A percentile compares a stretch with the other conserved stretches of the same genome.
Evolutionary conservation across 2,113 vertebrate species (phyloP).

Genomic region (Laticauda colubrina): DNA sequence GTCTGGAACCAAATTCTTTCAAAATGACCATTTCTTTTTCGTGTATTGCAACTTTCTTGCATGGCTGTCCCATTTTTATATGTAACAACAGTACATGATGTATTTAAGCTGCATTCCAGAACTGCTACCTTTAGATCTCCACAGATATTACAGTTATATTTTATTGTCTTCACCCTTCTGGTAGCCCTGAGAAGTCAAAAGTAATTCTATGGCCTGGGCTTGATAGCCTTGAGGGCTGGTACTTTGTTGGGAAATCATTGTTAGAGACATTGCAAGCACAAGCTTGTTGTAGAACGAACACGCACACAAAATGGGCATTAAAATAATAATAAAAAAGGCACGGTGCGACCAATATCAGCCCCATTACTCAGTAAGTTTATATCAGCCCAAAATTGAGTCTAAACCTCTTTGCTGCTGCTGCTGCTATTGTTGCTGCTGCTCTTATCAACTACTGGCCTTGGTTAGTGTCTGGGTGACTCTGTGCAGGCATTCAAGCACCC

Average conservation of each 20-base stretch:
- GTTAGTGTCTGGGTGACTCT: neutral
- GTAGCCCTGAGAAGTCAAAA: neutral
- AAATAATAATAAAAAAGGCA: neutral
- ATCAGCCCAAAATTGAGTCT: neutral
- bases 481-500: neutral
- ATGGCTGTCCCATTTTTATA: neutral
- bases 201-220: neutral
- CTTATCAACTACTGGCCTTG: neutral
- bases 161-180: neutral
- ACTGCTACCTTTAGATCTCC: neutral
- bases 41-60: neutral
- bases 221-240: neutral
- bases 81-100: neutral
- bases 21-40: neutral
- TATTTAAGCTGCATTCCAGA: neutral
- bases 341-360: neutral
- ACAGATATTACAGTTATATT: neutral
- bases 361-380: neutral
- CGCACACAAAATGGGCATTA: neutral
- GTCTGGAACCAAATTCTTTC: neutral
- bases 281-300: neutral
- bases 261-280: neutral
- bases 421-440: too few species aligned
- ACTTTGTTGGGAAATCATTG: neutral
- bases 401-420: neutral